These are phyloP conservation scores for Medauroidea extradentata DNA, from an alignment of 1,140 invertebrate genomes.

Conservation along the genomic window DNA sequence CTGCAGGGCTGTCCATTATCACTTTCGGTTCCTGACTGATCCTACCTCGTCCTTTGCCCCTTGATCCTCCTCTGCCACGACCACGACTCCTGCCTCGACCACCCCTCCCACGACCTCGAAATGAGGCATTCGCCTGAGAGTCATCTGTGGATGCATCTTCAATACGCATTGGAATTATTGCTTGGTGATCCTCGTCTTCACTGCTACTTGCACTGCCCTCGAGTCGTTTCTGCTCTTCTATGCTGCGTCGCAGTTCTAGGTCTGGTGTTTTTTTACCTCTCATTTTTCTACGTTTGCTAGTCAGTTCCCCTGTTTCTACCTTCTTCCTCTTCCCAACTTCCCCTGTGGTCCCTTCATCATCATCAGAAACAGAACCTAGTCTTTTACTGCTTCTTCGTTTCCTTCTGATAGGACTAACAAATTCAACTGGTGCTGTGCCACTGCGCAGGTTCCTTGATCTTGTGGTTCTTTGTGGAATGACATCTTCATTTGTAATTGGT, in stretches of 20 bases:
- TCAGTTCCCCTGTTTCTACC: slow-evolving; percentile 16
- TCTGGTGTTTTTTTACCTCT: slow-evolving; percentile 48
- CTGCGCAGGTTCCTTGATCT: no score
- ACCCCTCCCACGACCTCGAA: neutral
- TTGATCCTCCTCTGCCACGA: slow-evolving; percentile 15
- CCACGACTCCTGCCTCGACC: slow-evolving; percentile 12
- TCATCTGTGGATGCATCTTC: slow-evolving; percentile 1
- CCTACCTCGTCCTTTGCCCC: slow-evolving; percentile 13
- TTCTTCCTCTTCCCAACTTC: neutral
- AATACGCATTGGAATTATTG: neutral
- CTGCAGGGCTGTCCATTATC: neutral
- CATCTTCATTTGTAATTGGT: no score
- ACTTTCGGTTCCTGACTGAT: neutral
- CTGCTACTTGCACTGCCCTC: slow-evolving; percentile 3
- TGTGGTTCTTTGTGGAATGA: no score
- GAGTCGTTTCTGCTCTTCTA: slow-evolving; percentile 49
- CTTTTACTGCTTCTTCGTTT: slow-evolving; percentile 12
- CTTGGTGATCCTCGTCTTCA: slow-evolving; percentile 20
- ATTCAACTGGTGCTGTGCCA: neutral
- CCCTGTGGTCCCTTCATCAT: slow-evolving; percentile 37
- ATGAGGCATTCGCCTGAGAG: neutral
- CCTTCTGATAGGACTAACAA: neutral
- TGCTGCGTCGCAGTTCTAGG: slow-evolving; percentile 48
- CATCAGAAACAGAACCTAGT: slow-evolving; percentile 34
- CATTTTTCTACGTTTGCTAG: slow-evolving; percentile 50